Percentiles rank a stretch among this genome's conserved stretches.
Conservation (phyloP, 2,888 invertebrate species). For the Anthrax anthrax region DNA sequence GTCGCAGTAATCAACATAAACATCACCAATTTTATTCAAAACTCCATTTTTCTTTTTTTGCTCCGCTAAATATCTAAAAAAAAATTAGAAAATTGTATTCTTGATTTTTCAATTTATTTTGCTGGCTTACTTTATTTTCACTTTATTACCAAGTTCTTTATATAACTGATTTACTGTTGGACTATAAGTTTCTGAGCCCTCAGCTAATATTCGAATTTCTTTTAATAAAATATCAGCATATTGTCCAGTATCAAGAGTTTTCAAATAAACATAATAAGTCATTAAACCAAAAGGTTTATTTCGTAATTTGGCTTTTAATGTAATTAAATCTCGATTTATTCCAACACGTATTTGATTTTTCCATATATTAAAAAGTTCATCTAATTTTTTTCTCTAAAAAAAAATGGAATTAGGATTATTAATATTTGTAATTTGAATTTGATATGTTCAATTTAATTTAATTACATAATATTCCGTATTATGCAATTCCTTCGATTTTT, state of each 20-base stretch:
- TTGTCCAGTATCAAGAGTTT: constrained; percentile 42
- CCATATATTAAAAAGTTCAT: constrained; percentile 52
- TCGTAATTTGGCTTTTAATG: constrained; percentile 45
- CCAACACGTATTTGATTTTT: constrained; percentile 44
- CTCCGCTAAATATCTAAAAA: constrained; percentile 46
- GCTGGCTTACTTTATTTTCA: constrained; percentile 38
- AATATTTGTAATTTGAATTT: background rate
- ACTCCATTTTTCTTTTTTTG: constrained; percentile 50
- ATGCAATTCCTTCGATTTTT: constrained; percentile 29
- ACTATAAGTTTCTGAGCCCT: constrained; percentile 69
- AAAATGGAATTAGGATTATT: constrained; percentile 2
- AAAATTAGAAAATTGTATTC: constrained; percentile 10
- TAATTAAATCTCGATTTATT: constrained; percentile 52
- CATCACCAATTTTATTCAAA: constrained; percentile 44
- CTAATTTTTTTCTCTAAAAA: constrained; percentile 45
- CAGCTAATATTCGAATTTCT: constrained; percentile 55
- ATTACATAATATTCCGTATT: constrained; percentile 36
- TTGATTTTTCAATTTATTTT: background rate
- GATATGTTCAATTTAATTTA: constrained; percentile 9
- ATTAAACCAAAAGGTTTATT: constrained; percentile 40
- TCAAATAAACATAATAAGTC: constrained; percentile 57
- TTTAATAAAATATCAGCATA: constrained; percentile 50
- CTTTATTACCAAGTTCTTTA: constrained; percentile 50
- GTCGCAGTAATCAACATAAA: constrained; percentile 50
- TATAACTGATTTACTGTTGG: constrained; percentile 51